These are phyloP conservation scores for Chymomyza amoena DNA, from an alignment of 2,888 invertebrate species.

Conservation along the genomic window DNA sequence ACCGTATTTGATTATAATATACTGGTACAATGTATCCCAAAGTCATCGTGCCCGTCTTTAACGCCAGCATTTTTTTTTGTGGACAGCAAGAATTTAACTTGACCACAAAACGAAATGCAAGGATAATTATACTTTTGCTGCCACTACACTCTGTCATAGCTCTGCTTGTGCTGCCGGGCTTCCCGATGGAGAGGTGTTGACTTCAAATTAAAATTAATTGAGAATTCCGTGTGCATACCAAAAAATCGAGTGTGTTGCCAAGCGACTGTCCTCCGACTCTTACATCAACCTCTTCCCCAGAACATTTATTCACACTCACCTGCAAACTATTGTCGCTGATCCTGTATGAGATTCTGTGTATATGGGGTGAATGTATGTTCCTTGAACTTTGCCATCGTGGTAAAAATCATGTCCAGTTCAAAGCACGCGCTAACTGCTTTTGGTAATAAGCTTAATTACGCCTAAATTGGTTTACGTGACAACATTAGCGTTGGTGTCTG, in stretches of 20 bases:
- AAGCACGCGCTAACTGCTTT: constrained; percentile 51
- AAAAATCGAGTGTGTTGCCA: constrained; percentile 55
- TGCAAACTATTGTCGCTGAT: constrained; percentile 17
- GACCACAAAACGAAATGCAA: constrained; percentile 55
- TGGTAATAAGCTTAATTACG: constrained; percentile 75
- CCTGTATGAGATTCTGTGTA: constrained; percentile 4
- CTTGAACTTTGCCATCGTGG: constrained; percentile 33
- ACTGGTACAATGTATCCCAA: too few relatives aligned
- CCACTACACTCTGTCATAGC: not conserved
- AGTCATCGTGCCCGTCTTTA: too few relatives aligned
- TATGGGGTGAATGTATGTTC: constrained; percentile 24
- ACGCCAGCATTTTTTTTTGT: constrained; percentile 29
- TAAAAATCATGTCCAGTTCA: constrained; percentile 46
- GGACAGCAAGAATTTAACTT: constrained; percentile 29
- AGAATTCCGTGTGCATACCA: constrained; percentile 72
- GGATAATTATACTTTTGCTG: constrained; percentile 48
- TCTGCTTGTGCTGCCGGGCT: not conserved
- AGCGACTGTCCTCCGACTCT: constrained; percentile 17
- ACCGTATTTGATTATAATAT: too few relatives aligned
- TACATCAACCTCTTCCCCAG: not conserved
- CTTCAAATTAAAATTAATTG: constrained; percentile 76
- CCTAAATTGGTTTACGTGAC: constrained; percentile 70
- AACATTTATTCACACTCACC: not conserved
- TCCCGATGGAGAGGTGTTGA: constrained; percentile 68
- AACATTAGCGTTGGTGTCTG: constrained; percentile 12